Evolutionary conservation across 2,888 invertebrate species (phyloP).

Genomic region (Drosophila fungiperda): DNA sequence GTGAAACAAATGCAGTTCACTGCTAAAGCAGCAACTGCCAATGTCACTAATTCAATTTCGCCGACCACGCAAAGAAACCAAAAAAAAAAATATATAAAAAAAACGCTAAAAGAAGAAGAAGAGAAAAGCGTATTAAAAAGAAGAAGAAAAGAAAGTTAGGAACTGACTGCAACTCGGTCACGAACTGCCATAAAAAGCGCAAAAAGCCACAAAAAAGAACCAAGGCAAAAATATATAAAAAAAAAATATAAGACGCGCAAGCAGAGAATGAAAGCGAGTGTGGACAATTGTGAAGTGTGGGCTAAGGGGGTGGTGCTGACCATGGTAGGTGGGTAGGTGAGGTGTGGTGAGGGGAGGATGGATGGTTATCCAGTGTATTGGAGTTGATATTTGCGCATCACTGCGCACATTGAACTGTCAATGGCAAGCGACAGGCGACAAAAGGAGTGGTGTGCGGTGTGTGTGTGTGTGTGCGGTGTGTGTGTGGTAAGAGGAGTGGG

Average conservation of each 20-base stretch:
- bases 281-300: conserved; percentile 32
- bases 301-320: neutral
- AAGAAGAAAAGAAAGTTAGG: conserved; percentile 21
- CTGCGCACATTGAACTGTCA: conserved; percentile 82
- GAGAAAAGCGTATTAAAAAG: conserved; percentile 21
- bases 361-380: conserved; percentile 64
- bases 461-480: neutral
- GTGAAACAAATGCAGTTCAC: conserved; percentile 38
- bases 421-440: conserved; percentile 66
- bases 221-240: conserved; percentile 21
- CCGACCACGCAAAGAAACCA: conserved; percentile 47
- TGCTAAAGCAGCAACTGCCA: conserved; percentile 63
- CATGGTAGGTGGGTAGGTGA: no score
- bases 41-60: conserved; percentile 78
- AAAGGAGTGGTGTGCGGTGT: neutral
- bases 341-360: neutral
- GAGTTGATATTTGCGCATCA: conserved; percentile 80
- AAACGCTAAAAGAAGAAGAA: neutral
- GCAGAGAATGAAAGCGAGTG: conserved; percentile 51
- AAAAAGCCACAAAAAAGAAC: conserved; percentile 31
- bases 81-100: conserved; percentile 25
- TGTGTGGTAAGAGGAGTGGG: neutral
- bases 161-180: conserved; percentile 76
- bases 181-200: conserved; percentile 77
- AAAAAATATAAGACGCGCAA: conserved; percentile 6